Evolutionary conservation across 2,113 vertebrate species (phyloP).

Genomic region (Cricetomys ansorgei): DNA sequence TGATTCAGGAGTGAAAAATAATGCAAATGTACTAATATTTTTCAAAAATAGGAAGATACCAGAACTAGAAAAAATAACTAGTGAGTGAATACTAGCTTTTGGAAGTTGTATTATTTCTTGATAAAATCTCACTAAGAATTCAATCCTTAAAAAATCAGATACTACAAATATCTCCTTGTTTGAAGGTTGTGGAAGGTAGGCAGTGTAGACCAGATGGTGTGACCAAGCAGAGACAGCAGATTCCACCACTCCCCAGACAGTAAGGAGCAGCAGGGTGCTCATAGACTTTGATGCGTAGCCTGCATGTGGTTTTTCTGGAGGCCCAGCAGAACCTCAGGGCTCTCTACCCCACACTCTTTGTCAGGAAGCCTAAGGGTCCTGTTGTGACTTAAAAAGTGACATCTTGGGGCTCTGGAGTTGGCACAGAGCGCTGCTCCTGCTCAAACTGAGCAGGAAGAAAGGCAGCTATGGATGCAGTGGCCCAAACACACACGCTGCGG

Average conservation of each 20-base stretch:
- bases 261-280: neutral
- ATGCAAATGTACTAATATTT: neutral
- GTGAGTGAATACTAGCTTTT: neutral
- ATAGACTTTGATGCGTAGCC: neutral
- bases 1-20: neutral
- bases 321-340: conserved; percentile 51
- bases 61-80: neutral
- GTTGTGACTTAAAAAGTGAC: conserved; percentile 67
- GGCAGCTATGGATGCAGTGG: neutral
- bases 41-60: neutral
- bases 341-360: conserved; percentile 35
- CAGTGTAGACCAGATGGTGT: neutral
- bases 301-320: conserved; percentile 62
- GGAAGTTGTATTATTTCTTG: neutral
- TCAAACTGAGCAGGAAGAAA: neutral
- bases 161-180: neutral
- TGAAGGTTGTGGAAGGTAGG: neutral
- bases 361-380: conserved; percentile 72
- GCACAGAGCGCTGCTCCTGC: conserved; percentile 5
- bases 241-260: neutral
- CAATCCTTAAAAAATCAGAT: neutral
- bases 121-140: neutral
- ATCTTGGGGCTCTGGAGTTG: conserved; percentile 34
- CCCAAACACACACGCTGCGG: neutral
- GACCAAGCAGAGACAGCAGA: neutral